Conservation (phyloP, 2,113 vertebrate genomes). For the Nycticorax nycticorax region DNA sequence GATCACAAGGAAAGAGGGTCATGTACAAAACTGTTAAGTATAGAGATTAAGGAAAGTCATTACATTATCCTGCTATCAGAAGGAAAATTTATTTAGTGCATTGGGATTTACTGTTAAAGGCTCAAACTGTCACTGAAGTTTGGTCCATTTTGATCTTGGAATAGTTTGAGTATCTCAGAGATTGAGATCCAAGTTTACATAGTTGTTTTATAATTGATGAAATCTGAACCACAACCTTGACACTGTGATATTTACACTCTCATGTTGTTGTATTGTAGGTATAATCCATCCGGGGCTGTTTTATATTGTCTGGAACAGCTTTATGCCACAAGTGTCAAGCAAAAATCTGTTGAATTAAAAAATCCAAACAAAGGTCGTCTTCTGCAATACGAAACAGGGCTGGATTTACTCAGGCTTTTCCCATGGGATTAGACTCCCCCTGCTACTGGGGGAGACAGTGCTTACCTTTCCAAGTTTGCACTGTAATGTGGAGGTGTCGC, state of each 20-base stretch:
- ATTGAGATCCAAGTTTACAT: neutral
- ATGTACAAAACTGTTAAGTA: neutral
- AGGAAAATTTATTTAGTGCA: neutral
- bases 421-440: neutral
- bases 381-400: neutral
- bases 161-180: neutral
- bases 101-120: neutral
- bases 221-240: neutral
- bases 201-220: neutral
- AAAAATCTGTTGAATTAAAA: neutral
- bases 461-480: neutral
- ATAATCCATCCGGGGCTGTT: neutral
- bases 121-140: neutral
- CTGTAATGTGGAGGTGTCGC: accelerated
- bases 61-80: neutral
- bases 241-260: neutral
- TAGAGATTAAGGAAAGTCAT: neutral
- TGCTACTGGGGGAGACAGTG: neutral
- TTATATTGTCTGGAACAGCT: neutral
- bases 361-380: neutral
- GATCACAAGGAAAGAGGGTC: neutral
- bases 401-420: neutral
- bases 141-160: neutral
- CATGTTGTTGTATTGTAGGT: neutral
- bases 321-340: neutral